These are phyloP conservation scores for Sinocyclocheilus maitianheensis DNA, from an alignment of 2,113 vertebrate species.

Conservation along the genomic window DNA sequence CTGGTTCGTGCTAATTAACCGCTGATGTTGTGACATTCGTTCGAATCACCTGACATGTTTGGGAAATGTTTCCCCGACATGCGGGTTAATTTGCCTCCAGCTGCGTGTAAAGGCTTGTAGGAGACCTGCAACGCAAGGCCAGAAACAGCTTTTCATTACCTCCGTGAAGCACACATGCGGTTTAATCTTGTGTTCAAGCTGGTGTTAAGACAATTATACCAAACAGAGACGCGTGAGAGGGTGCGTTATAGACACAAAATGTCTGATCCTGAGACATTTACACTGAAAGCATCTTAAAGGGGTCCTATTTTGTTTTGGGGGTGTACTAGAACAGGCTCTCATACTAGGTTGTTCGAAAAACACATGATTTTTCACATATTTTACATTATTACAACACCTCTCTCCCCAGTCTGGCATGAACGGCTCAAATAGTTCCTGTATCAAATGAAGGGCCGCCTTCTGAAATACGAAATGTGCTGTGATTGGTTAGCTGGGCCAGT, in stretches of 20 bases:
- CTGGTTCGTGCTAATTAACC: background rate
- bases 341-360: too few relatives aligned
- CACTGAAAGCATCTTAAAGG: background rate
- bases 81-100: background rate
- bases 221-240: background rate
- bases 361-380: too few relatives aligned
- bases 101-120: background rate
- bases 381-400: too few relatives aligned
- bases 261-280: background rate
- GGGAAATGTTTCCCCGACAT: background rate
- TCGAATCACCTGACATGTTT: background rate
- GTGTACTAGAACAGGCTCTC: too few relatives aligned
- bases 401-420: too few relatives aligned
- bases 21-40: background rate
- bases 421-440: too few relatives aligned
- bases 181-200: background rate
- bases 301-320: too few relatives aligned
- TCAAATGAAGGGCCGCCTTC: too few relatives aligned
- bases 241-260: background rate
- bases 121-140: background rate
- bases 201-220: slow-evolving; percentile 1
- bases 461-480: too few relatives aligned
- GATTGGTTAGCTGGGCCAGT: too few relatives aligned
- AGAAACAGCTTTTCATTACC: slow-evolving; percentile 16
- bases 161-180: background rate